phyloP scores from a whole-genome alignment of 2,113 vertebrate genomes.

The Salvelinus sp. region DNA sequence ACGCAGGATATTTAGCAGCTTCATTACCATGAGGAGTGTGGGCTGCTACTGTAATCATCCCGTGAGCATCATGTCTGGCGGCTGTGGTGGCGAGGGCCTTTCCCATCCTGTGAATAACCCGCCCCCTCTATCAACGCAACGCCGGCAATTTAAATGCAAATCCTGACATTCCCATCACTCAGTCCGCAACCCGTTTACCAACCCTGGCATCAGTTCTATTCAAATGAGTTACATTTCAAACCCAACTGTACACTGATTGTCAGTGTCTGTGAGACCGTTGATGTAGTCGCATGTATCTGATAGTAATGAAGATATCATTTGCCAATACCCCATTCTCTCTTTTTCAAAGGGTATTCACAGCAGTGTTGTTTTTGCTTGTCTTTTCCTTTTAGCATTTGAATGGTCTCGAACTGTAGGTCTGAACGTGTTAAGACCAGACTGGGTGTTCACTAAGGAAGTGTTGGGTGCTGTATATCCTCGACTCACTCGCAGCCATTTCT shows the following conservation, averaged over 20 bases:
- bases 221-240: constrained; percentile 53
- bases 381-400: not conserved
- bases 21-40: constrained; percentile 51
- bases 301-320: not conserved
- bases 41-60: constrained; percentile 58
- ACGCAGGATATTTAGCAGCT: not conserved
- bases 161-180: constrained; percentile 74
- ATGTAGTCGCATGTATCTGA: constrained; percentile 16
- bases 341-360: not conserved
- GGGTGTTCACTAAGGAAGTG: not conserved
- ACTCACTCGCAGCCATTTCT: not conserved
- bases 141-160: constrained; percentile 78
- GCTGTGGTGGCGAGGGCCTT: constrained; percentile 37
- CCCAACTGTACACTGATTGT: constrained; percentile 53
- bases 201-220: constrained; percentile 48
- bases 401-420: not conserved
- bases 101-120: constrained; percentile 55
- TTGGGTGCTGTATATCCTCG: not conserved
- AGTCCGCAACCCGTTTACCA: constrained; percentile 39
- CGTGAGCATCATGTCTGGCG: constrained; percentile 42
- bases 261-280: constrained; percentile 14
- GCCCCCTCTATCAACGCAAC: constrained; percentile 59
- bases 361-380: not conserved
- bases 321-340: not conserved
- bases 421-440: not conserved